Conservation (phyloP, 2,888 invertebrate species). For the Nymphalis polychloros region DNA sequence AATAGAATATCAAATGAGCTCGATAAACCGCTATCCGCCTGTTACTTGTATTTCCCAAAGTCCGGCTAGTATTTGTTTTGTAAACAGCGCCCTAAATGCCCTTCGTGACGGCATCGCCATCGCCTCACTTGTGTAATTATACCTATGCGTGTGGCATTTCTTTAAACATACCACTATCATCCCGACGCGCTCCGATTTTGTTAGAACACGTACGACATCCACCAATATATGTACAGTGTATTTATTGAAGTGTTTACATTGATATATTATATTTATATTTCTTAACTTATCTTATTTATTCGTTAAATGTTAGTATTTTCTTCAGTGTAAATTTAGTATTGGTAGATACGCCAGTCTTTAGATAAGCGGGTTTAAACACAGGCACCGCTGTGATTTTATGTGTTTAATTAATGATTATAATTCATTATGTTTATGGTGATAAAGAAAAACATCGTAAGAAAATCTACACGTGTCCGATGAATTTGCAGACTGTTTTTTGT, state of each 20-base stretch:
- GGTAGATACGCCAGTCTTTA: no score
- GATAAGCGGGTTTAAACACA: no score
- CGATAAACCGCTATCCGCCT: conserved; percentile 17
- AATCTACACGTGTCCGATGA: no score
- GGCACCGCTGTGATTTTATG: no score
- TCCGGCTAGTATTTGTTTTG: conserved; percentile 42
- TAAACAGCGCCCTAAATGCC: conserved; percentile 43
- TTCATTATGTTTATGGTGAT: no score
- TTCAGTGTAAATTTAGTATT: no score
- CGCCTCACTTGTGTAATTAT: conserved; percentile 42
- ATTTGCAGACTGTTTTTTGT: no score
- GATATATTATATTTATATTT: background rate
- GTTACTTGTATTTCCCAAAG: conserved; percentile 15
- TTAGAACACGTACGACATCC: conserved; percentile 11
- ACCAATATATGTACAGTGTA: conserved; percentile 7
- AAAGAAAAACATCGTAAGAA: no score
- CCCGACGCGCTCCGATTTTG: conserved; percentile 14
- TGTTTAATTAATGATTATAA: no score
- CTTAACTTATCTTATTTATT: background rate
- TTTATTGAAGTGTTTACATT: conserved; percentile 8
- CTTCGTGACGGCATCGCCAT: conserved; percentile 40
- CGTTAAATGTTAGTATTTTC: no score
- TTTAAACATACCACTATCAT: conserved; percentile 19
- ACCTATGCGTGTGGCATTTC: conserved; percentile 45
- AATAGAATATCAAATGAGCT: no score